Conservation (phyloP, 2,797 vertebrate genomes). For the Brachymystax lenok region DNA sequence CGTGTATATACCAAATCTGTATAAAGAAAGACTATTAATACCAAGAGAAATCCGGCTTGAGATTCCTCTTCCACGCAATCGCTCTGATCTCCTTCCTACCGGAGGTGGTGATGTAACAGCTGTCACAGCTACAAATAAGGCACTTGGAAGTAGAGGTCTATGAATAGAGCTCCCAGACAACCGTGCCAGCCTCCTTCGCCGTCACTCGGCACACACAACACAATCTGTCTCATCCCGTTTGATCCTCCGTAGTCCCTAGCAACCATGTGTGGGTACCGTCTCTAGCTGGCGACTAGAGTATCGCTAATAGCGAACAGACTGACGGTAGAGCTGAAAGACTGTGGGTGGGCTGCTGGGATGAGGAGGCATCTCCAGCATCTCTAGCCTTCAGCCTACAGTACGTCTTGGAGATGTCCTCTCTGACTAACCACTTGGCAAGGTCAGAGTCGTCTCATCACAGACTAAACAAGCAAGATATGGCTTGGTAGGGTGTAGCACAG, state of each 20-base stretch:
- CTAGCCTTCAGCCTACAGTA: conserved; percentile 46
- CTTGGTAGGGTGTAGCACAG: conserved; percentile 25
- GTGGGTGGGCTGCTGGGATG: conserved; percentile 69
- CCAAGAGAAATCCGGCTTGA: conserved; percentile 40
- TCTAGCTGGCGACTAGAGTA: no score
- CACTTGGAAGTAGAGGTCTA: conserved; percentile 63
- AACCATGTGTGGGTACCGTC: conserved; percentile 57
- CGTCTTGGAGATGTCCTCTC: conserved; percentile 61
- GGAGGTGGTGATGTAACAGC: conserved; percentile 24
- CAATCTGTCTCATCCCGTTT: conserved; percentile 59
- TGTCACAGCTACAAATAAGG: conserved; percentile 65
- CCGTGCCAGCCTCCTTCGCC: conserved; percentile 51
- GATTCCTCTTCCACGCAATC: conserved; percentile 58
- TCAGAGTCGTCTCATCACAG: neutral
- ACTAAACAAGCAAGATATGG: conserved; percentile 37
- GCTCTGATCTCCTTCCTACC: conserved; percentile 51
- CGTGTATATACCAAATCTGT: conserved; percentile 51
- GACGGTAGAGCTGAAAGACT: conserved; percentile 74
- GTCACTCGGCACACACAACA: conserved; percentile 64
- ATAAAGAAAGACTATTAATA: conserved; percentile 58
- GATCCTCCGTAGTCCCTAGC: conserved; percentile 66
- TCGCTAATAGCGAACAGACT: conserved; percentile 9
- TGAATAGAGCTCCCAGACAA: conserved; percentile 69
- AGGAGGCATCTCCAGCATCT: conserved; percentile 29
- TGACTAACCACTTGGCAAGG: conserved; percentile 60